Base-by-base conservation (phyloP, 2,797 vertebrate genomes). In the Distichodus sexfasciatus region DNA sequence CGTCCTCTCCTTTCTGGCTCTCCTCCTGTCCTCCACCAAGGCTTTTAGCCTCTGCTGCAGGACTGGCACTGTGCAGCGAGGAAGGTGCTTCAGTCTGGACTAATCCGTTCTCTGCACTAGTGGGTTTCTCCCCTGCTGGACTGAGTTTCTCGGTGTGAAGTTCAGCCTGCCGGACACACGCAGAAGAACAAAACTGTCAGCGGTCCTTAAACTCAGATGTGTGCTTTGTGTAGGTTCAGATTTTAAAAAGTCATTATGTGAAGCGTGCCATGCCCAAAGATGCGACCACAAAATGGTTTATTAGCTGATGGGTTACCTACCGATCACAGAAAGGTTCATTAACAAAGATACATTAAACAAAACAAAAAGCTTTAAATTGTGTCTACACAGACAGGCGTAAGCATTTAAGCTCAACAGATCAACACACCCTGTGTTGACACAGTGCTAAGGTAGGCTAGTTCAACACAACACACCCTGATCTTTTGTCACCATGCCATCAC, bases 101-200 rank as follows among this genome's bases (percentile, higher is more conserved):
- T 15, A 69, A 48, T 64, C 67, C 67, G 55, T 66, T 71, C 58
- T 72, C 74, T 8, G 58, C 46, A 35, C 47, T 48, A 58, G 53
- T 31, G 61, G 66, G 54, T 54, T 68, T 76, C 46, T 75, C 74
- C 69, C 40, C 44, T 11, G 29, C 53, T 12, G 57, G 29, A 67
- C 35, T 69, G 78, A 72, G 66, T 71, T 77, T 80, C 31, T 88
- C 79, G 0, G 74, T 28, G 2, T 46, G 77, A 72, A 69, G 76
- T 77, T 85, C 82, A 72, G 75, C 73, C 91, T 92, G 82, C 47
- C 38, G 69, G 33, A 67, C 26, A 57, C 38, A 78, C n/a, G n/a
- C 51, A 0, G 6, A 77, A 63, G 54, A 14, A 0, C 15, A 53
- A 76, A 54, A 53, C 28, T 67, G 14, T 14, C 3, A 36, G 14